Evolutionary conservation across 2,888 invertebrate genomes (phyloP).

Genomic region (Apocheima hispidaria): DNA sequence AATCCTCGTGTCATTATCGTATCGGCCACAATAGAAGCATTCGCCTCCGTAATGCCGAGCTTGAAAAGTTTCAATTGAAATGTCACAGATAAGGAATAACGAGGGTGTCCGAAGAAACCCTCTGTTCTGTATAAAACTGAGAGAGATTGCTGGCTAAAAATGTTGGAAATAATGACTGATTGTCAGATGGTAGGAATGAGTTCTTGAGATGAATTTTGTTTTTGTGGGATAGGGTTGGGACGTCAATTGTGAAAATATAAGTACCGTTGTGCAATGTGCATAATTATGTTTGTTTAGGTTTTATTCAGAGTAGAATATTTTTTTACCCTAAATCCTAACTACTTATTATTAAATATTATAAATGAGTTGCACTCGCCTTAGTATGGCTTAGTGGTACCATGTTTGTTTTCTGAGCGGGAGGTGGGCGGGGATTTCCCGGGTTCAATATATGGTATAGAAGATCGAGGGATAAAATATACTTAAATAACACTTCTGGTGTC

Average conservation of each 20-base stretch:
- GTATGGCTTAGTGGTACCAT: too few species aligned
- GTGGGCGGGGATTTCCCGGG: too few species aligned
- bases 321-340: too few species aligned
- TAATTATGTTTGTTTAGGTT: background rate
- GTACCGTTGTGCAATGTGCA: background rate
- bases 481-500: too few species aligned
- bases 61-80: constrained; percentile 62
- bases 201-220: constrained; percentile 20
- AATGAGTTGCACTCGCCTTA: too few species aligned
- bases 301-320: too few species aligned
- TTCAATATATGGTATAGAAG: too few species aligned
- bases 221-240: background rate
- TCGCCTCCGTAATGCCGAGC: constrained; percentile 41
- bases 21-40: constrained; percentile 27
- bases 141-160: constrained; percentile 32
- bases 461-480: too few species aligned
- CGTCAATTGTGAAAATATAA: background rate
- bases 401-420: too few species aligned
- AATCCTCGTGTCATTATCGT: constrained; percentile 14
- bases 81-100: constrained; percentile 61
- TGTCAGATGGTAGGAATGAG: constrained; percentile 27
- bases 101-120: constrained; percentile 36
- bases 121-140: constrained; percentile 30
- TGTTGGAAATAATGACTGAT: constrained; percentile 38
- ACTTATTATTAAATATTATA: too few species aligned